Evolutionary conservation across 2,888 invertebrate genomes (phyloP).

Genomic region (Leptopilina myrica): DNA sequence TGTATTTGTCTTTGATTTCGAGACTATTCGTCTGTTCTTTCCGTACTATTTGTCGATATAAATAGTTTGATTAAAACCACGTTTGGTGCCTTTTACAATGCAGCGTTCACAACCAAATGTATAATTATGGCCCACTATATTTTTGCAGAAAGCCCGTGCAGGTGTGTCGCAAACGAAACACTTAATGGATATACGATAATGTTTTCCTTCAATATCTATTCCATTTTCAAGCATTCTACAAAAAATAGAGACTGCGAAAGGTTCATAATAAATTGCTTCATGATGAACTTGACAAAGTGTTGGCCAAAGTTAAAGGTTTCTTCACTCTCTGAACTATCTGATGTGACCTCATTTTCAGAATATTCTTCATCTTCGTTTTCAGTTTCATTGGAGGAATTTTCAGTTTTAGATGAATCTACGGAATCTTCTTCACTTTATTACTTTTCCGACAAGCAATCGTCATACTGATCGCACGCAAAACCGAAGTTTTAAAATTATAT

Average conservation of each 20-base stretch:
- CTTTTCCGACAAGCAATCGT: too few species aligned
- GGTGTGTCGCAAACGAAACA: neutral
- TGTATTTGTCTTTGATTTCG: neutral
- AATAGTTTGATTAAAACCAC: neutral
- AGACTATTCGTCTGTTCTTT: neutral
- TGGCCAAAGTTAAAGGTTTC: constrained; percentile 26
- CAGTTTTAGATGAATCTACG: neutral
- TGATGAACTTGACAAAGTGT: constrained; percentile 33
- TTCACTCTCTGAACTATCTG: neutral
- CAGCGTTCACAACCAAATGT: neutral
- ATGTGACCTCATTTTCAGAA: neutral
- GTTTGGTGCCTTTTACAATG: neutral
- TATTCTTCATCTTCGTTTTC: neutral
- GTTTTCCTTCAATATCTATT: neutral
- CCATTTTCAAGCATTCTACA: neutral
- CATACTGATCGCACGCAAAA: neutral
- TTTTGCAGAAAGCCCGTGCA: neutral
- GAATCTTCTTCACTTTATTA: too few species aligned
- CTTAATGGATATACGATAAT: neutral
- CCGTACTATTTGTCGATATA: neutral
- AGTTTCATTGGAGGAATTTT: neutral
- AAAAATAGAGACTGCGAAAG: neutral
- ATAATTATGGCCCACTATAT: neutral
- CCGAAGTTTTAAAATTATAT: too few species aligned
- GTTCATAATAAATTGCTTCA: neutral